Evolutionary conservation across 1,140 invertebrate species (phyloP).

Genomic region (Plutomurus gul): DNA sequence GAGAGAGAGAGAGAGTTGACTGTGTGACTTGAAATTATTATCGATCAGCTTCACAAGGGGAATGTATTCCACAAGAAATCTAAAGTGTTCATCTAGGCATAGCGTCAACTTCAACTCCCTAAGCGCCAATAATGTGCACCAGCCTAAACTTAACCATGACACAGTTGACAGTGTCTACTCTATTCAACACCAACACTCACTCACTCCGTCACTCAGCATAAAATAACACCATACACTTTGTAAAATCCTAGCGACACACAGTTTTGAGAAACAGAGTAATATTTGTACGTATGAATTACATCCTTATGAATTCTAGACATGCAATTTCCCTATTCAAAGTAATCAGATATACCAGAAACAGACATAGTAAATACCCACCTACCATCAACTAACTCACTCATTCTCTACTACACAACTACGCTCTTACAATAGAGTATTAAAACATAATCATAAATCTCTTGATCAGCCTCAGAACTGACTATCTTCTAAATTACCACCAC

Average conservation of each 20-base stretch:
- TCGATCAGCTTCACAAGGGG: conserved; percentile 25
- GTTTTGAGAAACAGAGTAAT: neutral
- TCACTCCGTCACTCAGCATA: neutral
- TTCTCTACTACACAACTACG: neutral
- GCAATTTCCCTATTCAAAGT: conserved; percentile 3
- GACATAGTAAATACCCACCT: neutral
- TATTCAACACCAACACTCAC: conserved; percentile 17
- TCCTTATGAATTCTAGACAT: conserved; percentile 36
- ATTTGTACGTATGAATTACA: conserved; percentile 26
- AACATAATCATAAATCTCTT: conserved; percentile 23
- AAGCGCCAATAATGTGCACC: conserved; percentile 30
- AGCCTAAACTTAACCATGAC: conserved; percentile 23
- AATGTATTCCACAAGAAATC: conserved; percentile 24
- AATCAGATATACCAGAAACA: conserved; percentile 3
- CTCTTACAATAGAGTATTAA: neutral
- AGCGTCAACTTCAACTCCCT: conserved; percentile 32
- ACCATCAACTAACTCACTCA: conserved; percentile 1
- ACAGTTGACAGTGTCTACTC: conserved; percentile 17
- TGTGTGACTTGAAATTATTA: conserved; percentile 20
- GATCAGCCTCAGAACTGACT: conserved; percentile 8
- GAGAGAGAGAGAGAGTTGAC: neutral
- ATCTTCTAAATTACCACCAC: conserved; percentile 27
- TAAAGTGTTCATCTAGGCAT: conserved; percentile 31
- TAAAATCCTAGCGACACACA: neutral
- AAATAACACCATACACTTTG: neutral